Conservation (phyloP, 2,113 vertebrate genomes). For the Pao palembangensis region DNA sequence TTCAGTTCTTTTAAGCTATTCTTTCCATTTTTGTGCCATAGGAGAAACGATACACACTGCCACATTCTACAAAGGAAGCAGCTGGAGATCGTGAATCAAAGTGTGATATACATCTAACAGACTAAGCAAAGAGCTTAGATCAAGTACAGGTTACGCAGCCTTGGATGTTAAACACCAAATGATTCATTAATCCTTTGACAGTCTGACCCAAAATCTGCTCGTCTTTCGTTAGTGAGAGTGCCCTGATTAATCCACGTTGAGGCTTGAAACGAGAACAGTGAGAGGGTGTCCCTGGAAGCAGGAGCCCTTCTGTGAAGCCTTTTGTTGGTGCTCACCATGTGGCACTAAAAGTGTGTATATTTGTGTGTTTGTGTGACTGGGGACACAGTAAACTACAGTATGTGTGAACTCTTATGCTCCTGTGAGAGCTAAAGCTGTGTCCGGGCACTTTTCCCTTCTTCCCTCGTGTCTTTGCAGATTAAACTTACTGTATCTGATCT, state of each 20-base stretch:
- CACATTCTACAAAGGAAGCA: background rate
- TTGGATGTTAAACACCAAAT: background rate
- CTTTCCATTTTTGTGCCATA: background rate
- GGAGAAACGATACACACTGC: background rate
- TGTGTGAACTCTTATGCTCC: slow-evolving; percentile 33
- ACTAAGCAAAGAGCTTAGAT: no score
- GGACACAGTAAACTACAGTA: slow-evolving; percentile 36
- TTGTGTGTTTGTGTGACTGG: slow-evolving; percentile 16
- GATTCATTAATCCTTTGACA: background rate
- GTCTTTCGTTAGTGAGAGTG: background rate
- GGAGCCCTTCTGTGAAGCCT: slow-evolving; percentile 16
- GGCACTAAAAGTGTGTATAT: slow-evolving; percentile 21
- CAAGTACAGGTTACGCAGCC: no score
- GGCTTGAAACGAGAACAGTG: slow-evolving; percentile 11
- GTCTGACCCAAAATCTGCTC: background rate
- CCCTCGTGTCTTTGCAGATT: no score
- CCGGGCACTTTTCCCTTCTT: no score
- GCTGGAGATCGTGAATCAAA: background rate
- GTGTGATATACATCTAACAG: background rate
- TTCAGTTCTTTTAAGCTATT: background rate
- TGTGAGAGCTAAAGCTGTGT: slow-evolving; percentile 22
- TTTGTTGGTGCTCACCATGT: slow-evolving; percentile 25
- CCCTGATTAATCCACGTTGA: background rate
- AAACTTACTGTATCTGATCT: no score
- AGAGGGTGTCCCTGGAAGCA: background rate